Percentiles rank a stretch among this genome's conserved stretches.
phyloP scores from a whole-genome alignment of 1,140 invertebrate species.

The Venturia canescens region DNA sequence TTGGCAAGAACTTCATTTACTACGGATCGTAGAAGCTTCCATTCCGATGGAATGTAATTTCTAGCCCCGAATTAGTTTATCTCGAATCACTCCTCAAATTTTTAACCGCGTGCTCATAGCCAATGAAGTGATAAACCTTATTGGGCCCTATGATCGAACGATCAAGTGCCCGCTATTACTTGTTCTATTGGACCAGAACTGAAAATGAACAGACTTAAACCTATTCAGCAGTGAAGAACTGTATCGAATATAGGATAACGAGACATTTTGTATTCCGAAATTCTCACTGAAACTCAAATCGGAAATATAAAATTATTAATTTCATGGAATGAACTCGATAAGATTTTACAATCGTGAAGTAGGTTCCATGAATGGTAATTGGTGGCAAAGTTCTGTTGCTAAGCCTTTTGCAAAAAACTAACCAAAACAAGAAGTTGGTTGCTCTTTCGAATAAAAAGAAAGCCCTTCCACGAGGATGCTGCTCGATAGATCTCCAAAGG shows the following conservation, averaged over 20 bases:
- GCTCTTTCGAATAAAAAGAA: neutral
- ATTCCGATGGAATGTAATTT: neutral
- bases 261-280: neutral
- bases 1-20: conserved; percentile 5
- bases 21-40: neutral
- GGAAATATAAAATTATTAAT: too few relatives aligned
- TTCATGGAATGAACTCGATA: neutral
- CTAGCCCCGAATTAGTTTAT: neutral
- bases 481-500: conserved; percentile 44
- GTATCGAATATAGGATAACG: neutral
- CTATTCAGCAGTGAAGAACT: neutral
- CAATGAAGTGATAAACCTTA: too few relatives aligned
- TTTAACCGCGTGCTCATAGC: too few relatives aligned
- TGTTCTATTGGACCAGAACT: neutral
- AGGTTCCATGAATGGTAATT: neutral
- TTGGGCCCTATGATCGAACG: too few relatives aligned
- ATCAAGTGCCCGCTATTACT: too few relatives aligned
- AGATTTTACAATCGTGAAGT: neutral
- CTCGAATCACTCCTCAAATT: too few relatives aligned
- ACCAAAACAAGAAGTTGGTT: neutral
- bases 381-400: neutral
- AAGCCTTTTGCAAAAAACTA: neutral
- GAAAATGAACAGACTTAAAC: neutral
- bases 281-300: too few relatives aligned
- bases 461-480: conserved; percentile 42